Evolutionary conservation across 2,797 vertebrate genomes (phyloP).

Genomic region (Sebastes nivosus): DNA sequence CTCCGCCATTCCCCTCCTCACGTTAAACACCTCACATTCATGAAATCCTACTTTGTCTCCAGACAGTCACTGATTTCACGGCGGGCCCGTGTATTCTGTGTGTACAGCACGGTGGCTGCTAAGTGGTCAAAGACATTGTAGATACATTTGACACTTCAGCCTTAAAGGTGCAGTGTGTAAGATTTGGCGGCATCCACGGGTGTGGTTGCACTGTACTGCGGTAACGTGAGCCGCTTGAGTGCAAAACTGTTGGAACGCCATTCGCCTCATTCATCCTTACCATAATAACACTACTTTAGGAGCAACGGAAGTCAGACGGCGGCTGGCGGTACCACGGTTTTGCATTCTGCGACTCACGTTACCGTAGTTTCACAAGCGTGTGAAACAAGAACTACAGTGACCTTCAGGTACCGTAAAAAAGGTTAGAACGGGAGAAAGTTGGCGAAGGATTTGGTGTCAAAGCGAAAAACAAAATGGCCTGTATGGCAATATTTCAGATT

Average conservation of each 20-base stretch:
- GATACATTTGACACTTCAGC: background rate
- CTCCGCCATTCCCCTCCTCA: conserved; percentile 33
- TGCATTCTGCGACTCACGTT: background rate
- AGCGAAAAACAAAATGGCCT: too few species aligned
- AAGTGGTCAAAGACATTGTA: background rate
- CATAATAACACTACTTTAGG: too few species aligned
- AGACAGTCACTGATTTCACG: conserved; percentile 2
- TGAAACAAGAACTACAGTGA: background rate
- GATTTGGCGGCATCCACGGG: background rate
- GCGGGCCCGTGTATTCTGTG: background rate
- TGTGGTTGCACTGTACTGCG: background rate
- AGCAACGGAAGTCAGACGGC: background rate
- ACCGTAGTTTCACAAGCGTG: background rate
- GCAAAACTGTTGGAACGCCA: too few species aligned
- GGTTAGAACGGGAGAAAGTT: too few species aligned
- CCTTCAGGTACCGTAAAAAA: background rate
- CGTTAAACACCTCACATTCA: conserved; percentile 23
- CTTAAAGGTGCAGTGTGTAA: background rate
- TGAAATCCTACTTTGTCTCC: conserved; percentile 20
- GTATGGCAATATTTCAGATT: too few species aligned
- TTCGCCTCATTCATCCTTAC: too few species aligned
- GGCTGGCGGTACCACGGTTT: too few species aligned
- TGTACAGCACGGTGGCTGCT: background rate
- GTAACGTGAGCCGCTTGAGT: too few species aligned
- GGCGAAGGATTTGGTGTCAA: too few species aligned